Evolutionary conservation across 2,888 invertebrate species (phyloP).

Genomic region (Leptarthrus brevirostris): DNA sequence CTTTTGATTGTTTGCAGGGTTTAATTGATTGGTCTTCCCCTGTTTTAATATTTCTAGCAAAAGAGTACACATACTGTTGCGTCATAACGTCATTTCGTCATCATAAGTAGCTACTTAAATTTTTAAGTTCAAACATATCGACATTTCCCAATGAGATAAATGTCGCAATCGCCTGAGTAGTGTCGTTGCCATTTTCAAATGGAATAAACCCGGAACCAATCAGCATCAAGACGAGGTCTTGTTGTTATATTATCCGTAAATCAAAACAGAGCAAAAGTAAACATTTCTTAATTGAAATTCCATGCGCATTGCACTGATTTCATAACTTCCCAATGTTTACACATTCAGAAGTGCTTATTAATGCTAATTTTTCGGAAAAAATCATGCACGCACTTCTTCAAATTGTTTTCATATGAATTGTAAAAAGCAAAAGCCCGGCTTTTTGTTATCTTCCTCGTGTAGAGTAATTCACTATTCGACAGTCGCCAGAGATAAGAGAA

Average conservation of each 20-base stretch:
- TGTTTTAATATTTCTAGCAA: no score
- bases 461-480: slow-evolving; percentile 25
- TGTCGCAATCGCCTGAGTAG: no score
- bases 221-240: not conserved
- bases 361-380: slow-evolving; percentile 22
- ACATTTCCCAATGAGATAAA: no score
- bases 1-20: no score
- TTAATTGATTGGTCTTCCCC: no score
- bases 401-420: no score
- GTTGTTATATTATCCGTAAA: not conserved
- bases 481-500: not conserved
- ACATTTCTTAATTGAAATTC: slow-evolving; percentile 37
- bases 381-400: not conserved
- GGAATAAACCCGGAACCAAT: slow-evolving; percentile 28
- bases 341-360: slow-evolving; percentile 21
- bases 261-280: slow-evolving; percentile 27
- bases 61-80: no score
- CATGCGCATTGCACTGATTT: slow-evolving; percentile 24
- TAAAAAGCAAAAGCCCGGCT: not conserved
- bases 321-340: slow-evolving; percentile 15
- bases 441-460: slow-evolving; percentile 18
- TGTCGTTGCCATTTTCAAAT: no score
- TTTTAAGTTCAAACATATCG: no score
- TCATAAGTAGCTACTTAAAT: no score
- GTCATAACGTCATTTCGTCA: no score